Base-by-base conservation (phyloP, 2,888 invertebrate species). In the Eumacrocentrus americanus region DNA sequence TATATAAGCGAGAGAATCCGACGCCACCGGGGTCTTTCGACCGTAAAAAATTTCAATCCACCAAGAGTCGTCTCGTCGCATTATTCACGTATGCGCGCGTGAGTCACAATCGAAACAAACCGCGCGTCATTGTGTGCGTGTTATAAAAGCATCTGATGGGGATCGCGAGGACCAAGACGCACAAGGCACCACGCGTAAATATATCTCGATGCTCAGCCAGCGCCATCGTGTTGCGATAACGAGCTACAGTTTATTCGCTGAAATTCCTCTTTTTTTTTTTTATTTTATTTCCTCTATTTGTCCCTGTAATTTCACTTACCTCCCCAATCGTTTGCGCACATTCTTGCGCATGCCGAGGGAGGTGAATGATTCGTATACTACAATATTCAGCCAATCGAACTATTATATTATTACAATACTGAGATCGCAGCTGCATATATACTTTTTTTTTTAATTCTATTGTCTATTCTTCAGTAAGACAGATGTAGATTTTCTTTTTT, bases 191-290 rank as follows among this genome's bases (percentile, higher is more conserved):
- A 53, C 52, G 60, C 58, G 58, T 61, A 63, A 66, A 64, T 62
- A 59, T 63, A 62, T 66, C n/a, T n/a, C 63, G 61, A 63, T 63
- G 62, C 61, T 66, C 61, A 57, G 58, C 54, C 64, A 66, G 64
- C 64, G 67, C 66, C 66, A 64, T 66, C 64, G 58, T 62, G 63
- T 60, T 67, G 61, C 59, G 64, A 67, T 66, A 64, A 67, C 61
- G 63, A 66, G 63, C 65, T 66, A 64, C 61, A 64, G 64, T 66
- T 64, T 66, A 65, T 67, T 62, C 65, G 59, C 58, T 62, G 46
- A 54, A 57, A 60, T 59, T 29, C 9, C 56, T 59, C 50, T 51
- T 51, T 60, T 42, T 48, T 40, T 53, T 40, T 58, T 58, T 47
- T 47, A 38, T 51, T 60, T 42, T 48, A 40, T 53, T 40, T 58